These are phyloP conservation scores for Phlogophora meticulosa DNA, from an alignment of 2,888 invertebrate genomes.

Conservation along the genomic window DNA sequence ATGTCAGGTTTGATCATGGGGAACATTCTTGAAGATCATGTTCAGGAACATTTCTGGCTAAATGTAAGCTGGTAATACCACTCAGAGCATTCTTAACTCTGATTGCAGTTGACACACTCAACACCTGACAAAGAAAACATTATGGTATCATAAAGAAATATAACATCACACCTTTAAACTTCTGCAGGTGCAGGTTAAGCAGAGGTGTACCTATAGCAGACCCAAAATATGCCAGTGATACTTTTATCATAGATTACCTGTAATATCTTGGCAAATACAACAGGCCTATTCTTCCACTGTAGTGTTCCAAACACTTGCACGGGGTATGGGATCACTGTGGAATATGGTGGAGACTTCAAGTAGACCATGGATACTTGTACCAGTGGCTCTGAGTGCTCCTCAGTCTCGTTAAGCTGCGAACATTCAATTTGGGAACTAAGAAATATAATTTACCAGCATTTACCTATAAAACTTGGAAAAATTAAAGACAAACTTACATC, in stretches of 20 bases:
- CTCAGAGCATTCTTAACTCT: slow-evolving; percentile 70
- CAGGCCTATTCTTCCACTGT: slow-evolving; percentile 79
- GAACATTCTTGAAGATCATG: slow-evolving; percentile 33
- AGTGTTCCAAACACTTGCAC: slow-evolving; percentile 84
- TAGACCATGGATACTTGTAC: slow-evolving; percentile 78
- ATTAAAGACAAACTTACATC: slow-evolving; percentile 73
- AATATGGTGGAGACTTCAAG: slow-evolving; percentile 69
- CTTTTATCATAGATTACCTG: slow-evolving; percentile 71
- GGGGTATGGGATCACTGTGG: slow-evolving; percentile 77
- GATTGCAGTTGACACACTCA: slow-evolving; percentile 71
- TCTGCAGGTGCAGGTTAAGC: neutral
- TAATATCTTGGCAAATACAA: slow-evolving; percentile 79
- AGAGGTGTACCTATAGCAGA: no score
- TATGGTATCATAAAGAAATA: neutral
- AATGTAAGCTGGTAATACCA: slow-evolving; percentile 64
- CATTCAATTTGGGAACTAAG: slow-evolving; percentile 57
- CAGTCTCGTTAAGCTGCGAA: slow-evolving; percentile 73
- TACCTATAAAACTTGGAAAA: neutral
- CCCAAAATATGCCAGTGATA: neutral
- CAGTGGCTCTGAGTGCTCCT: slow-evolving; percentile 52
- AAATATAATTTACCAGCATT: neutral
- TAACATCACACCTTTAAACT: neutral
- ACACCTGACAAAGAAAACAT: slow-evolving; percentile 63
- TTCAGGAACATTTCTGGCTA: slow-evolving; percentile 58
- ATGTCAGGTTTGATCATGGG: slow-evolving; percentile 26